A percentile compares a stretch with the other conserved stretches of the same genome.
phyloP scores from a whole-genome alignment of 2,888 invertebrate genomes.

The Allygus modestus region DNA sequence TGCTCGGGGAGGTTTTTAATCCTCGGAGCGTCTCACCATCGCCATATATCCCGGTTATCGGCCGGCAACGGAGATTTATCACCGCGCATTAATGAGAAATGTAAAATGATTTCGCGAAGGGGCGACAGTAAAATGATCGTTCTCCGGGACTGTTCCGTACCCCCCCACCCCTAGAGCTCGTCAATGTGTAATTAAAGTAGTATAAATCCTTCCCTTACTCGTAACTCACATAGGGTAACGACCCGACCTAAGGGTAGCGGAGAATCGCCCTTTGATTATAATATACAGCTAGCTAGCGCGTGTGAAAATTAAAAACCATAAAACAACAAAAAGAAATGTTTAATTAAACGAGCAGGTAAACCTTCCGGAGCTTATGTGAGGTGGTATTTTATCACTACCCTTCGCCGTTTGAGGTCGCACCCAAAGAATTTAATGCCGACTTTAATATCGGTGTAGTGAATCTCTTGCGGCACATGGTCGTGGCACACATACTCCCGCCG shows the following conservation, averaged over 20 bases:
- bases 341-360: constrained; percentile 62
- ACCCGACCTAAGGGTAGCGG: not conserved
- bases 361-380: not conserved
- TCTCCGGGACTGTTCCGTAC: not conserved
- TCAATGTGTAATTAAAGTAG: constrained; percentile 34
- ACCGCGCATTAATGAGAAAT: constrained; percentile 26
- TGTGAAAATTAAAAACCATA: constrained; percentile 62
- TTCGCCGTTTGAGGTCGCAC: constrained; percentile 52
- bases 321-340: constrained; percentile 60
- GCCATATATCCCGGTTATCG: constrained; percentile 31
- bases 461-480: constrained; percentile 30
- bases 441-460: constrained; percentile 53
- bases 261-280: constrained; percentile 58
- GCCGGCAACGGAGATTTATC: not conserved
- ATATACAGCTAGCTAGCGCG: constrained; percentile 36
- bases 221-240: no score
- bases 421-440: constrained; percentile 56
- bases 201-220: constrained; percentile 48
- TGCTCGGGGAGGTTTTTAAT: constrained; percentile 20
- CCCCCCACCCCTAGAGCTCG: not conserved
- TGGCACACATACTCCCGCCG: not conserved
- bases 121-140: constrained; percentile 31
- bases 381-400: constrained; percentile 39
- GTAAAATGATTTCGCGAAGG: constrained; percentile 34
- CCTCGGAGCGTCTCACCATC: constrained; percentile 1